Conservation (phyloP, 2,888 invertebrate genomes). For the Drosophila flavopinicola region DNA sequence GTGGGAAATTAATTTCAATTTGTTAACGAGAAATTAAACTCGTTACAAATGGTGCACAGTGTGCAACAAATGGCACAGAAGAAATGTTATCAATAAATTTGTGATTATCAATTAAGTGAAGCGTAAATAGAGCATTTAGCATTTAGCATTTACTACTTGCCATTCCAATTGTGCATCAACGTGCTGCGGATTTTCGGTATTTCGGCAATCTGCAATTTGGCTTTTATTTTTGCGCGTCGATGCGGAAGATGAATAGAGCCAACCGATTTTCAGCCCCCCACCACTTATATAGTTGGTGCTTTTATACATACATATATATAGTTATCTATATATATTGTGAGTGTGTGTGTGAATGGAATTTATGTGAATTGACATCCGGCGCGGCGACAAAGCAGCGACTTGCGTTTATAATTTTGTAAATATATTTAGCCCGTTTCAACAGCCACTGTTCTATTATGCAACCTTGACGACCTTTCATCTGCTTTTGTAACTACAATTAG, state of each 20-base stretch:
- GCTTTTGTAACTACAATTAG: no score
- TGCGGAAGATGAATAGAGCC: slow-evolving; percentile 56
- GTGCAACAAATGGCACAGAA: slow-evolving; percentile 49
- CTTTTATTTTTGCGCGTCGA: slow-evolving; percentile 64
- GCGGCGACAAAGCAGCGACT: slow-evolving; percentile 14
- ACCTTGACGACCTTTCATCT: no score
- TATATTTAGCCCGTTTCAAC: not conserved
- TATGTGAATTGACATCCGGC: slow-evolving; percentile 48
- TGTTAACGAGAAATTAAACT: slow-evolving; percentile 8
- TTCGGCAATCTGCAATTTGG: slow-evolving; percentile 38
- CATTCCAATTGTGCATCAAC: slow-evolving; percentile 1
- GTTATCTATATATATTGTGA: not conserved
- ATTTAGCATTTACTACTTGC: slow-evolving; percentile 14
- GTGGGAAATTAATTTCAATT: slow-evolving; percentile 31
- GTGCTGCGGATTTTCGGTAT: slow-evolving; percentile 30
- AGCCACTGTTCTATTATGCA: no score
- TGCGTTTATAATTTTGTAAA: slow-evolving; percentile 11
- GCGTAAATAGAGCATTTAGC: slow-evolving; percentile 59
- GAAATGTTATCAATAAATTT: slow-evolving; percentile 68
- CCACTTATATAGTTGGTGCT: no score
- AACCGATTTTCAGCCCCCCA: slow-evolving; percentile 3
- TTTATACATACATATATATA: not conserved
- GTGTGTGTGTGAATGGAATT: slow-evolving; percentile 42
- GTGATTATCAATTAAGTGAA: slow-evolving; percentile 70
- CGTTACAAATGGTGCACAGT: slow-evolving; percentile 30